Base-by-base conservation (phyloP, 2,888 invertebrate species). In the Mythimna vitellina region DNA sequence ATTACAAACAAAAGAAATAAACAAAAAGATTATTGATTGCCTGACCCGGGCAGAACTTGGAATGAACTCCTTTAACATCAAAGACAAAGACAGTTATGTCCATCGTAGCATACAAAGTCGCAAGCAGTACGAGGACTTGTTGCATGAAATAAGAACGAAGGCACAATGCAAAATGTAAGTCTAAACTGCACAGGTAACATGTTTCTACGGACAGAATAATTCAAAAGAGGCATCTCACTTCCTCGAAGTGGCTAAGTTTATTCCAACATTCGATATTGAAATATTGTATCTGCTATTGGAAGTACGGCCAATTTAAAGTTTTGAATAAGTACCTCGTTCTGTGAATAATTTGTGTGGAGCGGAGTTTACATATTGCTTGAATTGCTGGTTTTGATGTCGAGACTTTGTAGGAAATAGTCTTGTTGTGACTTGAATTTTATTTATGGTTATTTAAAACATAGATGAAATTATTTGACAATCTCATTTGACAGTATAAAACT, bases 271-370 rank as follows among this genome's bases (percentile, higher is more conserved):
- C 68, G 32, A 62, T 80, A 78, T 78, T 84, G 76, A 84, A 84
- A 81, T 82, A 84, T 78, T 68, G 78, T 70, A 68, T 82, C 70
- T 65, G 46, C 53, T 70, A 82, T 84, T 82, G 80, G 67, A 73
- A 80, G 61, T 62, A 66, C 58, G 60, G 68, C 73, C 73, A 84
- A 78, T 84, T 84, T 82, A 84, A 82, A 82, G 73, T 83, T 84
- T 75, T 84, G 84, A 84, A 82, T 75, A 84, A 82, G 73, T 77
- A 72, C 56, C 65, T 29, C 46, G 74, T 70, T 74, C 61, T 60
- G 53, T 74, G 77, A 73, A 83, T 82, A 77, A 82, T 75, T 83
- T 77, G 64, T 67, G 32, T 63, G 53, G 38, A 75, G 42, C 22
- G 54, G 62, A 62, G 60, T 46, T 69, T 70, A 79, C 65, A 75